Conservation (phyloP, 1,140 invertebrate genomes). For the Mamestra configurata region DNA sequence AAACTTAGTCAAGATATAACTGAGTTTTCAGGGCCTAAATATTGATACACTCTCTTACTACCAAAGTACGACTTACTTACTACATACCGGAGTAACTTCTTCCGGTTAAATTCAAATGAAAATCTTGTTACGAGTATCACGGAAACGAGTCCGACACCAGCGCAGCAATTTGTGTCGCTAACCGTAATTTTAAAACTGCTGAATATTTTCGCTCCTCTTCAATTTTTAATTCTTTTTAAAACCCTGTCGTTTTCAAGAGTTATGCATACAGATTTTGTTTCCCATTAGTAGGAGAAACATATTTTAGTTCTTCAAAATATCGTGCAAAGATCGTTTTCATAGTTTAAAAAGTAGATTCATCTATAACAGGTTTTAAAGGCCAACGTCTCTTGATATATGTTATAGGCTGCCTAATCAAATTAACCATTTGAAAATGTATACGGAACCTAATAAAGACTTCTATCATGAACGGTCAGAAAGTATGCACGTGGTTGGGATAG, state of each 20-base stretch:
- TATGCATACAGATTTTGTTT: conserved; percentile 1
- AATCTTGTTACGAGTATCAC: background rate
- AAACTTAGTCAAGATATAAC: background rate
- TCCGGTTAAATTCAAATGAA: conserved; percentile 4
- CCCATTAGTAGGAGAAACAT: background rate
- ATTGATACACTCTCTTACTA: background rate
- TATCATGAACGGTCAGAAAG: too few relatives aligned
- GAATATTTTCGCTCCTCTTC: conserved; percentile 15
- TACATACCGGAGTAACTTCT: background rate
- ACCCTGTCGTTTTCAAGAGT: conserved; percentile 8
- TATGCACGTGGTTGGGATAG: too few relatives aligned
- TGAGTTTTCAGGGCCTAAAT: background rate
- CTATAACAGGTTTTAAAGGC: too few relatives aligned
- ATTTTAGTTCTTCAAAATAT: background rate
- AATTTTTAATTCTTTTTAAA: background rate
- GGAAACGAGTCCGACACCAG: conserved; percentile 4
- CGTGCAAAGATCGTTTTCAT: too few relatives aligned
- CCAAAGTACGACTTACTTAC: too few relatives aligned
- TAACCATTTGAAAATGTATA: too few relatives aligned
- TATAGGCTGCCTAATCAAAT: too few relatives aligned
- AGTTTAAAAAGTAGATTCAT: too few relatives aligned
- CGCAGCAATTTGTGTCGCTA: background rate
- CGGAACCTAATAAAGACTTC: too few relatives aligned
- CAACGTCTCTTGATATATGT: too few relatives aligned
- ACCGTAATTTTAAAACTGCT: conserved; percentile 15